A percentile compares a stretch with the other conserved stretches of the same genome.
Evolutionary conservation across 2,797 vertebrate species (phyloP).

Genomic region (Poeciliopsis infans): DNA sequence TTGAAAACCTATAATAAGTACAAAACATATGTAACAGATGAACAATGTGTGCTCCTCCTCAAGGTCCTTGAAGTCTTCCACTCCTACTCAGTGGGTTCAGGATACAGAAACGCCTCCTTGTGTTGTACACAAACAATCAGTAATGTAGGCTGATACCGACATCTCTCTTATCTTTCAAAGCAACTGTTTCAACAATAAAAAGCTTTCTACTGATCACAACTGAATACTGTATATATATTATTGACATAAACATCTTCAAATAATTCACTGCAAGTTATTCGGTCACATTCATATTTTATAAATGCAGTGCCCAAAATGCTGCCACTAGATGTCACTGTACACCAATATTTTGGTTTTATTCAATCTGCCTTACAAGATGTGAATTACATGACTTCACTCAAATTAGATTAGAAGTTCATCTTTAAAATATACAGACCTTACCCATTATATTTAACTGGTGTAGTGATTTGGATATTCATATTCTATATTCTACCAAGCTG

Average conservation of each 20-base stretch:
- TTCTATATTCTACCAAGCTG: background rate
- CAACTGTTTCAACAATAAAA: background rate
- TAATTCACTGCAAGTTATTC: background rate
- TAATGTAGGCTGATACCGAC: constrained; percentile 26
- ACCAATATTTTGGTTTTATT: constrained; percentile 26
- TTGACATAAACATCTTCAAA: background rate
- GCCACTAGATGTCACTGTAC: constrained; percentile 71
- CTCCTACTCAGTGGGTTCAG: constrained; percentile 56
- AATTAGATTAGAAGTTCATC: constrained; percentile 23
- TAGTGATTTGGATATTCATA: background rate
- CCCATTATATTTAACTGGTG: background rate
- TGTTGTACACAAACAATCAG: constrained; percentile 20
- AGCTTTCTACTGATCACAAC: background rate
- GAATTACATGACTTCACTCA: background rate
- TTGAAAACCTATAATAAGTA: constrained; percentile 39
- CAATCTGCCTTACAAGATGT: constrained; percentile 2
- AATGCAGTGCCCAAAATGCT: background rate
- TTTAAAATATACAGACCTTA: background rate
- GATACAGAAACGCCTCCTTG: constrained; percentile 30
- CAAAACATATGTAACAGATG: constrained; percentile 48
- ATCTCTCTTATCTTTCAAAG: constrained; percentile 3
- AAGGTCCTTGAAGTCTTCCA: constrained; percentile 41
- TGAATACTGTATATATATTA: background rate
- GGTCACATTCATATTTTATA: background rate
- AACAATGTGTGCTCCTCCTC: constrained; percentile 53